Base-by-base conservation (phyloP, 2,113 vertebrate species). In the Melanerpes aurifrons region DNA sequence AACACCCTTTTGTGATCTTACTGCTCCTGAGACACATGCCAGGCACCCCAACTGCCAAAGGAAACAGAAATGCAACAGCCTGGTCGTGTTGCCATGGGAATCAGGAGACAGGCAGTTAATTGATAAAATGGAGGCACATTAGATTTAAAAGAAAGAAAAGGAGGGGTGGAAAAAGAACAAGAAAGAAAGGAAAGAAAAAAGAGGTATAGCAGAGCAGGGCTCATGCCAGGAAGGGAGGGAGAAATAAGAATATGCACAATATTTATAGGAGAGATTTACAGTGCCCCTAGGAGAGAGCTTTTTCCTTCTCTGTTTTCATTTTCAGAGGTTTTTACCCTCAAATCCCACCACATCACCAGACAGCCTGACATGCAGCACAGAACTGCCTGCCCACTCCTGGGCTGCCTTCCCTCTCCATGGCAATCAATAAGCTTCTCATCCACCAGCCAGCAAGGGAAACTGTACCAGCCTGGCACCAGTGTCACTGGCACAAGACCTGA, bases 31-130 rank as follows among this genome's bases (percentile, higher is more conserved):
- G 73, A 28, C 63, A 71, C 69, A 90, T 93, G 90, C 86, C 95
- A 96, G 91, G 86, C 95, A 94, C 79, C 57, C 59, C 26, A 64
- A 78, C 40, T 81, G 73, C 85, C 93, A 91, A 71, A 87, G 80
- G 91, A 80, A 88, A 40, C 93, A 91, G 68, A 86, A 94, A 94
- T 31, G 75, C 94, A 88, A 63, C 70, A 92, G 94, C 79, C 86
- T 79, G 67, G 26, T 66, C 43, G 87, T 28, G 96, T 95, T 94
- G 90, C 93, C 86, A 94, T 95, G 95, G 95, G n/a, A 86, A 96
- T 67, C 59, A 19, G 87, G 66, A 94, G 94, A 94, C 82, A 66
- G 84, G 87, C 87, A 84, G 87, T 58, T 94, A 91, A 93, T 86
- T 95, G 93, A 94, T 81, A 91, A 96, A 95, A 94, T 47, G 82